Evolutionary conservation across 1,140 invertebrate genomes (phyloP), one percentile per base, ranked within the genome.

Genomic region (Leptinotarsa texana): DNA sequence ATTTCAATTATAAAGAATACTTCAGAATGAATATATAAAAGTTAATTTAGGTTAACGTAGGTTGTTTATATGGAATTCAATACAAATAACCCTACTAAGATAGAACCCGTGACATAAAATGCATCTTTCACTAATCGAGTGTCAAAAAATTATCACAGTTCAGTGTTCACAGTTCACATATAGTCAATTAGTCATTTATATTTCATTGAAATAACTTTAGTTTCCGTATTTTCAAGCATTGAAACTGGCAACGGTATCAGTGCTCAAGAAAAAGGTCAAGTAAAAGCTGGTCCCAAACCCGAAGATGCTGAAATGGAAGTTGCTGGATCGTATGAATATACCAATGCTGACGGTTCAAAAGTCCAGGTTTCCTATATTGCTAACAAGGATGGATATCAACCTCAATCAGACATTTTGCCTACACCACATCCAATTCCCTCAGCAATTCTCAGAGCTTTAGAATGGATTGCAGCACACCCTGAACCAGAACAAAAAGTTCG

Each of bases 361-460:
- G 84, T 89, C 51, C 74, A 80, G 1, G 78, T 91, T 1, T 81
- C 76, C 4, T 91, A 91, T 83, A 80, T 85, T 62, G 89, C 90
- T 57, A 88, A 91, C 77, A 85, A 90, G 69, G 87, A 87, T 67
- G 89, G 89, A 24, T 91, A 88, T 86, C 88, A 88, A 18, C 86
- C 89, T 3, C 82, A 87, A 74, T 88, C 89, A 13, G 87, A 87
- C 24, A 89, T 91, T 77, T 82, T 92, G 0, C 91, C 92, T 24
- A 93, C 92, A 3, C 88, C 92, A 4, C 92, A 92, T 1, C 92
- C 92, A 21, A 89, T 93, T 61, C 92, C 92, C 11, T 88, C 87
- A 69, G 91, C 90, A 3, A 93, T 93, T 72, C 88, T 88, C 76
- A 89, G 88, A 75, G 88, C 92, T 65, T 67, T 79, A 24, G 75